Percentiles rank a stretch among this genome's conserved stretches.
Conservation (phyloP, 2,888 invertebrate species). For the Tiliacea citrago region DNA sequence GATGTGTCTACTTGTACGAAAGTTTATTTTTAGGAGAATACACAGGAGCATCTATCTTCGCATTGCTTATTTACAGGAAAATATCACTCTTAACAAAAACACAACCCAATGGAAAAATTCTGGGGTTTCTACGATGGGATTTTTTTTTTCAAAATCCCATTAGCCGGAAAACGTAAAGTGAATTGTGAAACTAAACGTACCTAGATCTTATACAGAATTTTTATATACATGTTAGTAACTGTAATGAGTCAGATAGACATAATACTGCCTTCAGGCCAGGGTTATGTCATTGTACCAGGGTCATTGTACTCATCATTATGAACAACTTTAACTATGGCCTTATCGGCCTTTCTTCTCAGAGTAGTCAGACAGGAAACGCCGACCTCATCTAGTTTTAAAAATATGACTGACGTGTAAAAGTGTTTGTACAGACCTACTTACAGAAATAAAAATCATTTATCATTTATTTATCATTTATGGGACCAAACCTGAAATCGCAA, state of each 20-base stretch:
- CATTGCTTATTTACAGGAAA: neutral
- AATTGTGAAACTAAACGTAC: neutral
- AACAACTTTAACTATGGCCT: no score
- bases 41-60: neutral
- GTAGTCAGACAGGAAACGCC: no score
- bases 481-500: no score
- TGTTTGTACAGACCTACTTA: no score
- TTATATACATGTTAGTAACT: neutral
- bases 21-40: neutral
- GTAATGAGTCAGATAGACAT: neutral
- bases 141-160: neutral
- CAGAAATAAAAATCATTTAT: no score
- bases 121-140: neutral
- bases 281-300: constrained; percentile 1
- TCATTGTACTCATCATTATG: no score
- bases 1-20: neutral
- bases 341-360: no score
- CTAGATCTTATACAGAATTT: neutral
- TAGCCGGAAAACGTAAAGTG: neutral
- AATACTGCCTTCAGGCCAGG: neutral
- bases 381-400: no score
- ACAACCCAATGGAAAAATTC: neutral
- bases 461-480: no score
- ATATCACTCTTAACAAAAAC: neutral
- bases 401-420: no score